phyloP scores from a whole-genome alignment of 2,888 invertebrate species.

The Balanococcus diminutus region DNA sequence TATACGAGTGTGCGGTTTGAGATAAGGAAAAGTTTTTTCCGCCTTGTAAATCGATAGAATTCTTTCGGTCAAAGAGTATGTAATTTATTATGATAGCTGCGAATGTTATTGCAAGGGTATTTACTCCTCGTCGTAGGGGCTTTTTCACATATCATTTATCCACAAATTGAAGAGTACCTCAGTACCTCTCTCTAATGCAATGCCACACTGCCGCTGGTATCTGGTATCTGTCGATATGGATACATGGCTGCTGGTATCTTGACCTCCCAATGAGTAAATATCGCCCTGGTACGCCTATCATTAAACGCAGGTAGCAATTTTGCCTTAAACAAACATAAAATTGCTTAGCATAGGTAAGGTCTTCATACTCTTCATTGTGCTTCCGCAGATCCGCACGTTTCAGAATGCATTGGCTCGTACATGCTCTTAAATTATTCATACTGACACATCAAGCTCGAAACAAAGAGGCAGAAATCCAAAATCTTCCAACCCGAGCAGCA shows the following conservation, averaged over 20 bases:
- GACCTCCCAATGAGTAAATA: not conserved
- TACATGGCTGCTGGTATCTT: not conserved
- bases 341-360: too few relatives aligned
- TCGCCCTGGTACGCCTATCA: not conserved
- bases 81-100: not conserved
- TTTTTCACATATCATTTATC: not conserved
- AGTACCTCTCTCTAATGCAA: too few relatives aligned
- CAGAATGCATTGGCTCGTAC: too few relatives aligned
- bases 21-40: conserved; percentile 4
- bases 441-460: too few relatives aligned
- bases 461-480: too few relatives aligned
- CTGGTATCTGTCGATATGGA: not conserved
- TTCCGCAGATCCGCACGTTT: too few relatives aligned
- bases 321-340: not conserved
- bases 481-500: too few relatives aligned
- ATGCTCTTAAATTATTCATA: too few relatives aligned
- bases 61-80: not conserved
- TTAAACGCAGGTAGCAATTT: not conserved
- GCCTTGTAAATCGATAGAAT: not conserved
- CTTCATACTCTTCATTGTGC: too few relatives aligned
- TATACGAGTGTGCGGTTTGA: not conserved
- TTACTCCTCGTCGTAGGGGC: not conserved
- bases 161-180: not conserved
- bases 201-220: not conserved
- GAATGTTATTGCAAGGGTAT: not conserved